A percentile compares a stretch with the other conserved stretches of the same genome.
These are phyloP conservation scores for Bombus breviceps DNA, from an alignment of 1,140 invertebrate species.

Conservation along the genomic window DNA sequence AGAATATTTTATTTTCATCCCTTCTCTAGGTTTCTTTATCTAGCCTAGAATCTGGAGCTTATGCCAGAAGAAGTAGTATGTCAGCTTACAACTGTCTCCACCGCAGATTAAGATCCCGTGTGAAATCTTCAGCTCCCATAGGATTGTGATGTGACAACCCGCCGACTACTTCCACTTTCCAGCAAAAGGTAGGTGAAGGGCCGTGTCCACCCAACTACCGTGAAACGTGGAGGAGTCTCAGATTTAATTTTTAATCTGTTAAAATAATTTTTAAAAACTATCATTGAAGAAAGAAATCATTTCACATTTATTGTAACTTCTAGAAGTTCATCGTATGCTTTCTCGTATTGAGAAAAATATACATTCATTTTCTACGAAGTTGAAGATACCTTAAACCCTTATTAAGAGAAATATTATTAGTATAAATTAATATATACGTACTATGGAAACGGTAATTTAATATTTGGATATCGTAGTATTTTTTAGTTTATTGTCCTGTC, in stretches of 20 bases:
- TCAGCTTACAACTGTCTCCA: background rate
- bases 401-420: no score
- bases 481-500: no score
- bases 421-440: no score
- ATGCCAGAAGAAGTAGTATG: background rate
- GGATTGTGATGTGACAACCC: background rate
- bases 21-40: background rate
- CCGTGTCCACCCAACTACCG: background rate
- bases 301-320: background rate
- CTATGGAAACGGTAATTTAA: no score
- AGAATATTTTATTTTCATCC: background rate
- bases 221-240: background rate
- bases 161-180: background rate
- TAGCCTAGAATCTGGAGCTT: background rate
- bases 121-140: background rate
- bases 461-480: no score
- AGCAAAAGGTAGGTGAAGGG: background rate
- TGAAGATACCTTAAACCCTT: no score
- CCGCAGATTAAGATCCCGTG: background rate
- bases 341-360: no score
- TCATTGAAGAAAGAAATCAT: background rate
- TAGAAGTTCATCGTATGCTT: no score
- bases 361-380: no score
- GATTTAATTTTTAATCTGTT: background rate
- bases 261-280: background rate